Evolutionary conservation across 1,140 invertebrate species (phyloP).

Genomic region (Lerema accius): DNA sequence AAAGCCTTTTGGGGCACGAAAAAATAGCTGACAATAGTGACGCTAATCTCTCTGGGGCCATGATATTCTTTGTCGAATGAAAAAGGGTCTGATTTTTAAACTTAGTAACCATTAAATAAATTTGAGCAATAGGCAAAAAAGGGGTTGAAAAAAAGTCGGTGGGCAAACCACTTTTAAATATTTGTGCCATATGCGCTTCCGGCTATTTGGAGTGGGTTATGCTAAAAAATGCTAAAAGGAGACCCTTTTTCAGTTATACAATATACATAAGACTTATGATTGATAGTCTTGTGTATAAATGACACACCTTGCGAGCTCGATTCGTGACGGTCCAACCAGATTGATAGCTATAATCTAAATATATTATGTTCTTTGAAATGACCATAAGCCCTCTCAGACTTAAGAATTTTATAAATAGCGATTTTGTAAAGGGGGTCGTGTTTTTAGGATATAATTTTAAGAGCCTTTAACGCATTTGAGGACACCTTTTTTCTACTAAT

Average conservation of each 20-base stretch:
- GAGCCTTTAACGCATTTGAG: too few species aligned
- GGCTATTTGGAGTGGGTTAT: constrained; percentile 79
- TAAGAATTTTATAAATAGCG: constrained; percentile 11
- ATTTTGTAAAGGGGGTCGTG: constrained; percentile 1
- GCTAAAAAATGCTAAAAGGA: constrained; percentile 62
- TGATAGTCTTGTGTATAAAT: constrained; percentile 44
- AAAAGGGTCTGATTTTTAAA: constrained; percentile 70
- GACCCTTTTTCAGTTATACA: constrained; percentile 53
- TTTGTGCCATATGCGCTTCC: constrained; percentile 80
- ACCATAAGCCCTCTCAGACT: constrained; percentile 14
- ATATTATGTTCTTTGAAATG: constrained; percentile 33
- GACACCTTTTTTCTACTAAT: too few species aligned
- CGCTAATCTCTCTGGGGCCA: constrained; percentile 71
- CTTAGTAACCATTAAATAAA: constrained; percentile 81
- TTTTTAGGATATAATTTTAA: neutral
- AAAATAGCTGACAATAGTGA: constrained; percentile 68
- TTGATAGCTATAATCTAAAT: constrained; percentile 34
- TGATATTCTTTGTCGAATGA: constrained; percentile 60
- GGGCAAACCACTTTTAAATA: constrained; percentile 76
- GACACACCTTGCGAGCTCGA: constrained; percentile 38
- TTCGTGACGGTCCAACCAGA: constrained; percentile 25
- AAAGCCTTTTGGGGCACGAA: constrained; percentile 47
- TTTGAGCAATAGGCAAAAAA: constrained; percentile 58
- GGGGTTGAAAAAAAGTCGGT: constrained; percentile 55
- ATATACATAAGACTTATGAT: constrained; percentile 56